A percentile compares a stretch with the other conserved stretches of the same genome.
These are phyloP conservation scores for Hafferia zeledoni DNA, from an alignment of 2,797 vertebrate species.

Conservation along the genomic window DNA sequence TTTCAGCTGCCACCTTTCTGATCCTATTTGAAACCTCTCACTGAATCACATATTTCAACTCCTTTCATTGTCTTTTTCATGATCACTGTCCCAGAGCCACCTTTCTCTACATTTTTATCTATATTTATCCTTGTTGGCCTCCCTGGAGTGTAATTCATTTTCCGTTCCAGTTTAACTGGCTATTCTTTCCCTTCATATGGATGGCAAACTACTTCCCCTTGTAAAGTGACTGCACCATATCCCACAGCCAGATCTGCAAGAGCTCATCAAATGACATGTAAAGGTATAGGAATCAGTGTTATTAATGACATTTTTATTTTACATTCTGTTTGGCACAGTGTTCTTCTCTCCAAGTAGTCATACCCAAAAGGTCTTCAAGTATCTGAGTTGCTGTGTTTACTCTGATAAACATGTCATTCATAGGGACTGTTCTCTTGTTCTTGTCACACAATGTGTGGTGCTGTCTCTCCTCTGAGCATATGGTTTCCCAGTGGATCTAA, in stretches of 20 bases:
- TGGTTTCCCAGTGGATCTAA: background rate
- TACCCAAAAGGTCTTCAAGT: background rate
- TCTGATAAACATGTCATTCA: rapidly evolving
- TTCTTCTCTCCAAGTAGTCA: background rate
- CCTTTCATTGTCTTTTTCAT: background rate
- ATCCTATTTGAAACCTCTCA: background rate
- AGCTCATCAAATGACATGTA: background rate
- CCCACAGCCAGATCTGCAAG: background rate
- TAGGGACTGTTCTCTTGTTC: background rate
- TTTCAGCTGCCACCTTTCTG: background rate
- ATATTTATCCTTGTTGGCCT: background rate
- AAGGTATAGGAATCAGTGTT: background rate
- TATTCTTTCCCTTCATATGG: background rate
- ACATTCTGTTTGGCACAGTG: background rate
- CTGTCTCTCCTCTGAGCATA: background rate
- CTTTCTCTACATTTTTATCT: background rate
- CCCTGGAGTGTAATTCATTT: background rate
- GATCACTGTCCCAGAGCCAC: background rate
- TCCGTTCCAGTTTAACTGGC: background rate
- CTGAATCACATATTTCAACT: background rate
- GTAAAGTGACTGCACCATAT: background rate
- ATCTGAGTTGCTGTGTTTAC: background rate
- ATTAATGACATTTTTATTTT: background rate
- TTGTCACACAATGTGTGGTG: background rate
- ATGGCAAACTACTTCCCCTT: background rate